phyloP scores from a whole-genome alignment of 2,113 vertebrate genomes.

The Fukomys damarensis region DNA sequence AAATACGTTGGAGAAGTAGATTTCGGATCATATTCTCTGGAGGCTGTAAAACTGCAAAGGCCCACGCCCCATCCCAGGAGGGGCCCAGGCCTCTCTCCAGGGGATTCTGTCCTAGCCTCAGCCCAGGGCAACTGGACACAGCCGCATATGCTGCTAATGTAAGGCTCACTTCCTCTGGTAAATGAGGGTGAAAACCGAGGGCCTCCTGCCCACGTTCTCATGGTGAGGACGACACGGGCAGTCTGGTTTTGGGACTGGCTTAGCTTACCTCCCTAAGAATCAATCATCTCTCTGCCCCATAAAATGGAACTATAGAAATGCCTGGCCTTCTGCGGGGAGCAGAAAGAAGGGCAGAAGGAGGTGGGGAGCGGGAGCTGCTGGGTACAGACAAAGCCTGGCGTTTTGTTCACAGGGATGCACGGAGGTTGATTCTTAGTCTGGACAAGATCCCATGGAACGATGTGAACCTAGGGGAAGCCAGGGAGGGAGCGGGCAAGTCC shows the following conservation, averaged over 20 bases:
- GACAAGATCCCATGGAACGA: too few species aligned
- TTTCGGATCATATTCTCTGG: too few species aligned
- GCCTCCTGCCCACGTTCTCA: background rate
- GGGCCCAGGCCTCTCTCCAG: background rate
- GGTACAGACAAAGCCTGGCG: background rate
- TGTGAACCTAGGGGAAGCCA: background rate
- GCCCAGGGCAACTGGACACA: background rate
- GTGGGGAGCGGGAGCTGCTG: background rate
- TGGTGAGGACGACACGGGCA: background rate
- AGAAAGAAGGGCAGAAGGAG: too few species aligned
- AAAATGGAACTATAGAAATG: background rate
- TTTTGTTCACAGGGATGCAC: accelerated
- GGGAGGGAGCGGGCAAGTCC: accelerated
- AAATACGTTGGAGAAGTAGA: background rate
- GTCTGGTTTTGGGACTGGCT: background rate
- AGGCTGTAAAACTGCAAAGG: background rate
- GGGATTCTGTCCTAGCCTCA: background rate
- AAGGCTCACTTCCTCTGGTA: background rate
- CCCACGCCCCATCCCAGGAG: background rate
- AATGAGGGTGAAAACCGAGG: background rate
- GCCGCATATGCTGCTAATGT: accelerated
- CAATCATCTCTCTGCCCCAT: background rate
- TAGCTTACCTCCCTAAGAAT: background rate
- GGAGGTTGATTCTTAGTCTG: background rate
- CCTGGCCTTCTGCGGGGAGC: too few species aligned